Evolutionary conservation across 2,888 invertebrate species (phyloP), one percentile per base, ranked within the genome.

Genomic region (Incurvaria masculella): DNA sequence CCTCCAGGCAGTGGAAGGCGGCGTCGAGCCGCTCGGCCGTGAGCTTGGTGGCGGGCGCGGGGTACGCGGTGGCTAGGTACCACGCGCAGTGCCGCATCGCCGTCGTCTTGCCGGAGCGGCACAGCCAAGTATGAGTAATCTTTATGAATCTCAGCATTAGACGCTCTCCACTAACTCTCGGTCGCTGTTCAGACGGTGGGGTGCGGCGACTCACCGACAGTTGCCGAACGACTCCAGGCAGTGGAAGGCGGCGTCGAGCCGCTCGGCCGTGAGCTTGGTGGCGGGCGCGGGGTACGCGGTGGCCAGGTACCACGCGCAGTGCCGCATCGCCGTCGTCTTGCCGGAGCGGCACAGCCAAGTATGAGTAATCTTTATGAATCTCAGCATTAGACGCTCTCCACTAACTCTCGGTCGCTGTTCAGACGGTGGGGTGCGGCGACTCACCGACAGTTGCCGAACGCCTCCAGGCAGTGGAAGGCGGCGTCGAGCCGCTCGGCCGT

Each of bases 181-280:
- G n/a, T n/a, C n/a, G n/a, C n/a, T n/a, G n/a, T n/a, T n/a, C n/a
- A n/a, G n/a, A n/a, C n/a, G n/a, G n/a, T n/a, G n/a, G n/a, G n/a
- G n/a, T n/a, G n/a, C n/a, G n/a, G n/a, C n/a, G n/a, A 55, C 62
- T 53, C 47, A 78, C 78, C 76, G 66, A 49, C 72, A 72, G 19
- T 94, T 94, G 42, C 96, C 95, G 69, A 97, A 96, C 5, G 91
- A 86, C 64, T 97, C 94, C 51, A 97, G 75, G 19, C 96, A 84
- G 8, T 87, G 89, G 66, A 89, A 88, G 4, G 94, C 82, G 1
- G 94, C 89, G 54, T 88, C 87, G 46, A 97, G 74, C 59, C 93
- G 90, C 63, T 96, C 95, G 14, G 90, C 87, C 54, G 88, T 85
- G 51, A 91, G 71, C 49, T 90, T 84, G 66, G 91, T 89, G 55